Conservation (phyloP, 1,140 invertebrate genomes). For the Hydropsyche tenuis region DNA sequence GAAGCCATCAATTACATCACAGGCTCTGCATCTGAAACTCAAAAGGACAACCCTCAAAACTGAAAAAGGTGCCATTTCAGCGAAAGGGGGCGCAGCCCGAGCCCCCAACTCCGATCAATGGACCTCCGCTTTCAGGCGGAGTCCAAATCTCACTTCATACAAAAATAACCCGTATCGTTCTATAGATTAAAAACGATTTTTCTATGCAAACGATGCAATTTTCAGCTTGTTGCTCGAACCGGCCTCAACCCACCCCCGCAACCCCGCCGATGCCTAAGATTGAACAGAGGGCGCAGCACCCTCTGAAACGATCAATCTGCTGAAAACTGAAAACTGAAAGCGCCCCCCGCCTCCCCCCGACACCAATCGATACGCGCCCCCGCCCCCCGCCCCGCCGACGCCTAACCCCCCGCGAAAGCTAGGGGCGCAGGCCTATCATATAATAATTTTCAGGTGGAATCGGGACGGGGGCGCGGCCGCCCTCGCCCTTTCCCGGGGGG, state of each 20-base stretch:
- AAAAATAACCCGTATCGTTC: no score
- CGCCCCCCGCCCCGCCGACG: not conserved
- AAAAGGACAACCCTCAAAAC: no score
- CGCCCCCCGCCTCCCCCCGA: not conserved
- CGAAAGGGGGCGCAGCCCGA: no score
- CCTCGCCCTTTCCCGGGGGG: no score
- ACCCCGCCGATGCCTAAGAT: not conserved
- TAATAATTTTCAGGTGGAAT: not conserved
- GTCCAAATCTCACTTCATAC: not conserved
- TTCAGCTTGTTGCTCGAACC: not conserved
- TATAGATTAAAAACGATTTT: not conserved
- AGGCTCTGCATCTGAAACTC: no score
- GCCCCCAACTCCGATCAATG: no score
- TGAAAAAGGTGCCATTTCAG: no score
- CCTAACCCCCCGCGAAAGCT: not conserved
- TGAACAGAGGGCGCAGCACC: not conserved
- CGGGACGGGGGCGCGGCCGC: not conserved
- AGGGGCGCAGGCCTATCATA: not conserved
- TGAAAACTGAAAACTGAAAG: not conserved
- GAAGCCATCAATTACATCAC: no score
- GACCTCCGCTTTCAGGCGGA: not conserved
- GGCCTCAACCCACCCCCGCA: not conserved
- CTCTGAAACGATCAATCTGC: not conserved
- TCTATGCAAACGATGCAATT: not conserved
- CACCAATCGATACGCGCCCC: not conserved